Evolutionary conservation across 2,113 vertebrate species (phyloP).

Genomic region (Porphyrio hochstetteri): DNA sequence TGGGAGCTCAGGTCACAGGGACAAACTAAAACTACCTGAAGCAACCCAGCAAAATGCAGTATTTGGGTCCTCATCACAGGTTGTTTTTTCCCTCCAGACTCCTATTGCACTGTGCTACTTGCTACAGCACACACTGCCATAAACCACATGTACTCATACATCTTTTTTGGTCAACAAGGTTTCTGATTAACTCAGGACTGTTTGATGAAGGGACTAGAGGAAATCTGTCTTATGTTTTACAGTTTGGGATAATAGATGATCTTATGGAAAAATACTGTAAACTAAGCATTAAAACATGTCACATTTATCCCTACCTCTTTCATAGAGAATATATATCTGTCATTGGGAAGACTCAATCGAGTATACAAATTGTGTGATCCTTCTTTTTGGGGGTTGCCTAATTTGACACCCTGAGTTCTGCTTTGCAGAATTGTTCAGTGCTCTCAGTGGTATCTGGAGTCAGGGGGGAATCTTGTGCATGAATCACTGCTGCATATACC

Average conservation of each 20-base stretch:
- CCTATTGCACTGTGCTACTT: background rate
- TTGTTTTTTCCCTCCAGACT: background rate
- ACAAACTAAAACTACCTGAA: background rate
- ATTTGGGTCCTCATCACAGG: background rate
- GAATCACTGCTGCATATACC: background rate
- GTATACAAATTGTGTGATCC: background rate
- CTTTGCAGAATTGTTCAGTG: background rate
- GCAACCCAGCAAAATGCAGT: fast-evolving
- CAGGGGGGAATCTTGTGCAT: background rate
- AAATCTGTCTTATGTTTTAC: background rate
- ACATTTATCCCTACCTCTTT: background rate
- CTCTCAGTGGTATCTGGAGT: background rate
- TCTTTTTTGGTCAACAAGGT: background rate
- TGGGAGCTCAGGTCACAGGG: background rate
- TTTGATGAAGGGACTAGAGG: background rate
- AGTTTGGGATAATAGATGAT: background rate
- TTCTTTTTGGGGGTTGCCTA: background rate
- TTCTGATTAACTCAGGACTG: background rate
- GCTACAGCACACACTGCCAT: background rate
- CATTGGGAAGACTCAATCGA: background rate
- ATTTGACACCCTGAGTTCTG: background rate
- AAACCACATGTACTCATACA: background rate
- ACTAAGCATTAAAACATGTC: background rate
- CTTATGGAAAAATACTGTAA: background rate
- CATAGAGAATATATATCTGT: background rate